A percentile compares a stretch with the other conserved stretches of the same genome.
phyloP scores from a whole-genome alignment of 2,888 invertebrate genomes.

The Exephanes ischioxanthus region DNA sequence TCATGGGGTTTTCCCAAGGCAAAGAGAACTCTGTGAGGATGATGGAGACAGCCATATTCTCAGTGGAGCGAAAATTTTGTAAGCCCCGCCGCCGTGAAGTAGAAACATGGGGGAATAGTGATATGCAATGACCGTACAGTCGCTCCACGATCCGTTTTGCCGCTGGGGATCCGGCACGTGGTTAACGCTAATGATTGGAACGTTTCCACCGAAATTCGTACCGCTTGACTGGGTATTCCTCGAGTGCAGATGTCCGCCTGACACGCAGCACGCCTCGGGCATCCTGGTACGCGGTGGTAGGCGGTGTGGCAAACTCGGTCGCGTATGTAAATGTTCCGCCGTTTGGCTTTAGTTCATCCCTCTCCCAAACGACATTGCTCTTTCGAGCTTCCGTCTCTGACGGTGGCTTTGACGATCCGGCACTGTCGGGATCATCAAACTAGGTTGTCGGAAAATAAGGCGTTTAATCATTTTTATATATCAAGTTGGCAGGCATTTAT shows the following conservation, averaged over 20 bases:
- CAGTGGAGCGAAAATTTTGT: constrained; percentile 24
- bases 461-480: not conserved
- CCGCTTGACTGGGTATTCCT: constrained; percentile 36
- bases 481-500: not conserved
- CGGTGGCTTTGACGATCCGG: not conserved
- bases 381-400: constrained; percentile 9
- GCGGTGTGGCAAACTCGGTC: constrained; percentile 1
- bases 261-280: constrained; percentile 30
- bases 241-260: constrained; percentile 36
- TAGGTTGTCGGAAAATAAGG: not conserved
- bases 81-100: constrained; percentile 26
- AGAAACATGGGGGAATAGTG: constrained; percentile 5
- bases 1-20: constrained; percentile 40
- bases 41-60: constrained; percentile 34
- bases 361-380: constrained; percentile 5
- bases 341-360: constrained; percentile 21
- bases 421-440: not conserved
- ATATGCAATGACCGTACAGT: not conserved
- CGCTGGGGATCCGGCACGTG: constrained; percentile 15
- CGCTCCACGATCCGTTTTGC: not conserved
- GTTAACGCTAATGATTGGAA: constrained; percentile 45
- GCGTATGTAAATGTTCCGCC: constrained; percentile 38
- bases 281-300: not conserved
- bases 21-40: constrained; percentile 41
- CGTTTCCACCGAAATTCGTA: constrained; percentile 38